These are phyloP conservation scores for Autographa gamma DNA, from an alignment of 2,888 invertebrate genomes.

Conservation along the genomic window DNA sequence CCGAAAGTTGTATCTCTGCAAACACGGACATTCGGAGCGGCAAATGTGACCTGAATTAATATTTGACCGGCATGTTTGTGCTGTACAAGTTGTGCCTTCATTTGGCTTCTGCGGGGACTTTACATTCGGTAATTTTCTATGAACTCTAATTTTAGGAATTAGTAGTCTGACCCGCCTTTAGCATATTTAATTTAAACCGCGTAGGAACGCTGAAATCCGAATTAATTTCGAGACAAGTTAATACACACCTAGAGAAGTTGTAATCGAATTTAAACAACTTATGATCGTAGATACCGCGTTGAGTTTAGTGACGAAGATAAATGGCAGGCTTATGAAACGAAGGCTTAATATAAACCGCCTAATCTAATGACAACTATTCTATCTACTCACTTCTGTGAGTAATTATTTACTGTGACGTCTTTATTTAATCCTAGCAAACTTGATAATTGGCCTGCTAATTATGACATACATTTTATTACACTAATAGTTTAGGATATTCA, in stretches of 20 bases:
- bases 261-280: constrained; percentile 53
- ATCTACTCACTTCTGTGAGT: constrained; percentile 14
- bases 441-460: background rate
- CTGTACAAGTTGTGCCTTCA: constrained; percentile 76
- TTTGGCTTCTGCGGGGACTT: constrained; percentile 73
- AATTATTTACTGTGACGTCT: background rate
- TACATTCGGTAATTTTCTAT: constrained; percentile 77
- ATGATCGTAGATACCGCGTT: constrained; percentile 41
- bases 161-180: constrained; percentile 69
- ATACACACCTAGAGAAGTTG: constrained; percentile 51
- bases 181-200: constrained; percentile 69
- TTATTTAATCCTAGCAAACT: background rate
- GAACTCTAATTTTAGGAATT: constrained; percentile 76
- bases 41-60: constrained; percentile 87
- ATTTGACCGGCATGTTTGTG: constrained; percentile 80
- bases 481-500: background rate
- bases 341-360: constrained; percentile 30
- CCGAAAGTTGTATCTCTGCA: constrained; percentile 85
- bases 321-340: constrained; percentile 41
- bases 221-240: constrained; percentile 60
- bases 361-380: constrained; percentile 34
- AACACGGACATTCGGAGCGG: constrained; percentile 80
- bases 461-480: background rate
- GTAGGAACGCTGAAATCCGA: constrained; percentile 59
- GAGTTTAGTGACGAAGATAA: constrained; percentile 48